phyloP scores from a whole-genome alignment of 2,888 invertebrate species.

The Lydus trimaculatus region DNA sequence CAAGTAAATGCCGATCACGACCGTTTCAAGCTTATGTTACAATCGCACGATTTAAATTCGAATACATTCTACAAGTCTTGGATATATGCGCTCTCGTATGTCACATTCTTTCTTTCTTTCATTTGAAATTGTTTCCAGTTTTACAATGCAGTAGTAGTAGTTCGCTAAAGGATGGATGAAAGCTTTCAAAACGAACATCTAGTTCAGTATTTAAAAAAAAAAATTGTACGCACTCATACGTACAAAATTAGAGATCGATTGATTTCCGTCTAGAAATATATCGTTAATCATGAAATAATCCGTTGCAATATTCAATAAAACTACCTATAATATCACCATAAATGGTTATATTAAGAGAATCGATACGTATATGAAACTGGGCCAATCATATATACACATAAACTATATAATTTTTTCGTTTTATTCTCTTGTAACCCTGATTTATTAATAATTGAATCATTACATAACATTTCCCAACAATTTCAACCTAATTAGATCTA shows the following conservation, averaged over 20 bases:
- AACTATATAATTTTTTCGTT: neutral
- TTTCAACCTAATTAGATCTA: constrained; percentile 37
- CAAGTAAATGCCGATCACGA: constrained; percentile 41
- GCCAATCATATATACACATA: neutral
- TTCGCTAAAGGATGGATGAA: too few relatives aligned
- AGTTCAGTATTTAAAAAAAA: too few relatives aligned
- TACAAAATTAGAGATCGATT: constrained; percentile 1
- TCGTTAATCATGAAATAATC: constrained; percentile 29
- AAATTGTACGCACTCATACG: too few relatives aligned
- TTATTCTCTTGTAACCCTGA: constrained; percentile 19
- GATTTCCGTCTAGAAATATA: constrained; percentile 26
- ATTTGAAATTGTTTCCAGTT: neutral
- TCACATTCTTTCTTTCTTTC: neutral
- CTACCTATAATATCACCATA: constrained; percentile 16
- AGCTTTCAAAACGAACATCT: too few relatives aligned
- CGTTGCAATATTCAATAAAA: constrained; percentile 32
- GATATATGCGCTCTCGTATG: constrained; percentile 22
- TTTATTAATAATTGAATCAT: constrained; percentile 41
- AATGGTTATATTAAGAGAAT: constrained; percentile 12
- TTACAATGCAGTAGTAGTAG: too few relatives aligned
- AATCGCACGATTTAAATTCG: constrained; percentile 44
- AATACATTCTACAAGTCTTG: constrained; percentile 37
- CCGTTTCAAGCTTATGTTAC: constrained; percentile 31
- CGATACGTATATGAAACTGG: constrained; percentile 23
- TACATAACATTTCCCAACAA: constrained; percentile 29